phyloP scores from a whole-genome alignment of 2,113 vertebrate genomes.

The Tenrec ecaudatus region DNA sequence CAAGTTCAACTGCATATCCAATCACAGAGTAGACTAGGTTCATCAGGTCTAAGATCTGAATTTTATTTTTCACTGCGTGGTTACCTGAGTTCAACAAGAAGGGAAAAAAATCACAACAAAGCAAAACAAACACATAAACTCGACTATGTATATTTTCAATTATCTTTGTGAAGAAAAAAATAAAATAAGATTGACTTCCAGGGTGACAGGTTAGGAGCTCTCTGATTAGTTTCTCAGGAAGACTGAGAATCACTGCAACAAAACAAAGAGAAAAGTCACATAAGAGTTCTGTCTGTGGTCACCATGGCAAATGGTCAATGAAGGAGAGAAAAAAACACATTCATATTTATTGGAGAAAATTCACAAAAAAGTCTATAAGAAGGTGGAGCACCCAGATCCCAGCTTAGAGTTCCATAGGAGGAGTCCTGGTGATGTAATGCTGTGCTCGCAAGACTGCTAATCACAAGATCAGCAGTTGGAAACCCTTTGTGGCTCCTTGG shows the following conservation, averaged over 20 bases:
- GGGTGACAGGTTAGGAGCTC: background rate
- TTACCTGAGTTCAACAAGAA: background rate
- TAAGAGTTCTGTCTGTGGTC: background rate
- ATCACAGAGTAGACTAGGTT: background rate
- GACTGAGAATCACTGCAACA: background rate
- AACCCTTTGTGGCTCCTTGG: background rate
- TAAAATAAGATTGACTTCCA: background rate
- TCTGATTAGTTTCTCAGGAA: background rate
- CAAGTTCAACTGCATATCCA: background rate
- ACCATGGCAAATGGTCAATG: background rate
- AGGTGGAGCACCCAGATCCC: background rate
- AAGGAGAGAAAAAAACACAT: background rate
- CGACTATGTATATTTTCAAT: background rate
- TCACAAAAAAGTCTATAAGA: background rate
- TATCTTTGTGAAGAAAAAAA: background rate
- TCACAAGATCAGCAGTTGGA: background rate
- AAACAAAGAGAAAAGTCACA: background rate
- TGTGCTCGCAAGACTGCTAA: no score
- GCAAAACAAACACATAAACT: background rate
- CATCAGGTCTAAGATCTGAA: background rate
- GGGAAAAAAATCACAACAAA: background rate
- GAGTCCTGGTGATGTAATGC: no score
- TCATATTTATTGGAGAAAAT: background rate
- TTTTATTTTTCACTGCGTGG: background rate
- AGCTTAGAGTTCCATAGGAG: no score